Conservation (phyloP, 2,113 vertebrate species). For the Bettongia penicillata region DNA sequence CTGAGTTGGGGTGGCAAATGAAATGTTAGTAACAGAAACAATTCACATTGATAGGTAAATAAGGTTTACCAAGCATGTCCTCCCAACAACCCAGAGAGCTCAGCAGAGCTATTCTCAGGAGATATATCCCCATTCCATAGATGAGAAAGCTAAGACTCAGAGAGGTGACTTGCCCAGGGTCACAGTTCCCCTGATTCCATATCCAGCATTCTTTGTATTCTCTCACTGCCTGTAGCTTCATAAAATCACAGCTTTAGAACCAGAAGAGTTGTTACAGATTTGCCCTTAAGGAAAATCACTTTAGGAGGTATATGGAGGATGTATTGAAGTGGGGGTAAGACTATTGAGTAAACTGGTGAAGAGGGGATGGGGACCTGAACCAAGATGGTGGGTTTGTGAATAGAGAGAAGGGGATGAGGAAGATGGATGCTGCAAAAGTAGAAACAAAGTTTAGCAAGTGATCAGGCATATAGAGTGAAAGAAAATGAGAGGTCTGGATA, state of each 20-base stretch:
- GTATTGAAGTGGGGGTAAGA: neutral
- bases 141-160: neutral
- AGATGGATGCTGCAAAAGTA: neutral
- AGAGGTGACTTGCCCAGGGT: neutral
- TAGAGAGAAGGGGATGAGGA: neutral
- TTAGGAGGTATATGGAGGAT: neutral
- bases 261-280: neutral
- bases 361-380: neutral
- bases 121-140: neutral
- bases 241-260: neutral
- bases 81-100: neutral
- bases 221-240: neutral
- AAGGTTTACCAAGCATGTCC: neutral
- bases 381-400: neutral
- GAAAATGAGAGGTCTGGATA: neutral
- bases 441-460: neutral
- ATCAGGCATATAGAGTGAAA: neutral
- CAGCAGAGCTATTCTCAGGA: neutral
- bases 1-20: neutral
- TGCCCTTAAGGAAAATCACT: neutral
- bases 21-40: neutral
- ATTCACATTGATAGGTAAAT: neutral
- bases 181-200: neutral
- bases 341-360: neutral
- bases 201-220: neutral